phyloP scores from a whole-genome alignment of 2,888 invertebrate species.

The Asteroscopus sphinx region DNA sequence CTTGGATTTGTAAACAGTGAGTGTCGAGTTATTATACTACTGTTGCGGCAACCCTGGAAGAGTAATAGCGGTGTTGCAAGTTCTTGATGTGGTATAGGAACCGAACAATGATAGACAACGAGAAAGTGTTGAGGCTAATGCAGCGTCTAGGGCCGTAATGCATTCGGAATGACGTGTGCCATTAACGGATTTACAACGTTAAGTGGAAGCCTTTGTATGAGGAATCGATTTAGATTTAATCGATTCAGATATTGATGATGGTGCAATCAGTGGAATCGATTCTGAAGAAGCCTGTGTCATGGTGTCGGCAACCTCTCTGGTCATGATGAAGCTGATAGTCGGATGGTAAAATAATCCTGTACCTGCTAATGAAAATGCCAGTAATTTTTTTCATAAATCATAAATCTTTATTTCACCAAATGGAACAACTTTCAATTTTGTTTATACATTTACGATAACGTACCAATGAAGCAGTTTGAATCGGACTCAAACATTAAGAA shows the following conservation, averaged over 20 bases:
- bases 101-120: conserved; percentile 67
- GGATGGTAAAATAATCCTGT: conserved; percentile 12
- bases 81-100: conserved; percentile 60
- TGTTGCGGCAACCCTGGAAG: conserved; percentile 20
- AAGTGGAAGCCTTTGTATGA: conserved; percentile 59
- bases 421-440: too few relatives aligned
- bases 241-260: conserved; percentile 54
- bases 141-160: conserved; percentile 63
- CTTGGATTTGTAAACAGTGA: neutral
- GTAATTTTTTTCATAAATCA: conserved; percentile 21
- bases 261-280: conserved; percentile 52
- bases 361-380: conserved; percentile 13
- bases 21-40: neutral
- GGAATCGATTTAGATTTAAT: conserved; percentile 63
- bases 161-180: conserved; percentile 61
- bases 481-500: too few relatives aligned
- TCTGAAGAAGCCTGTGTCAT: conserved; percentile 53
- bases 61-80: conserved; percentile 55
- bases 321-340: conserved; percentile 20
- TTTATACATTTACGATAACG: too few relatives aligned
- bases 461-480: too few relatives aligned
- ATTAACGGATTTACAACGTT: conserved; percentile 68
- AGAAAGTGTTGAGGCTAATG: conserved; percentile 64
- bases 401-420: too few relatives aligned
- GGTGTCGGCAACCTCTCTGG: conserved; percentile 37